phyloP scores from a whole-genome alignment of 2,888 invertebrate genomes.

The Stictocephala bisonia region DNA sequence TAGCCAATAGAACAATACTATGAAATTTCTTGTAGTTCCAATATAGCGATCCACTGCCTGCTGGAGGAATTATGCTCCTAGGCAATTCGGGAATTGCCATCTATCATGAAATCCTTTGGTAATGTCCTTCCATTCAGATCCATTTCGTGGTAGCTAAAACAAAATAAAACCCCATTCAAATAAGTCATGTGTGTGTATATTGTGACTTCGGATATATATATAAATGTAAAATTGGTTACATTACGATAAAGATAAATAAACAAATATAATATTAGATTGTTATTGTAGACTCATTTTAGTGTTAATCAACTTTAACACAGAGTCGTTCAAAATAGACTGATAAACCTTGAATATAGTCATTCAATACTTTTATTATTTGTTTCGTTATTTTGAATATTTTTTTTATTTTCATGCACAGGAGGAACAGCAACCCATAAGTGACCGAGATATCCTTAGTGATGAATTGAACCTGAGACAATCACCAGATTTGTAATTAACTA shows the following conservation, averaged over 20 bases:
- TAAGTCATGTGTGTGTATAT: background rate
- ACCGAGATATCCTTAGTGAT: background rate
- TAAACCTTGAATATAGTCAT: no score
- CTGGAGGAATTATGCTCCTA: no score
- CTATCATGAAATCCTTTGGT: background rate
- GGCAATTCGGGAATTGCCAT: background rate
- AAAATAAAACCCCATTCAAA: background rate
- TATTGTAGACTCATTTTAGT: background rate
- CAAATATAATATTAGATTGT: no score
- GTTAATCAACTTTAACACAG: background rate
- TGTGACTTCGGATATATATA: background rate
- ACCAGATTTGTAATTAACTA: background rate
- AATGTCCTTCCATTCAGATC: background rate
- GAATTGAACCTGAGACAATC: background rate
- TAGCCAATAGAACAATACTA: background rate
- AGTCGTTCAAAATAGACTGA: no score
- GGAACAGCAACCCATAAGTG: background rate
- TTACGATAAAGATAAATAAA: no score
- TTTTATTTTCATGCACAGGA: background rate
- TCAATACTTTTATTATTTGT: no score
- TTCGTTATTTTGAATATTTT: background rate
- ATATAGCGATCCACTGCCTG: background rate
- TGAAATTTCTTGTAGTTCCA: background rate
- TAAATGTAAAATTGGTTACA: background rate
- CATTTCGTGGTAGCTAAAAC: background rate